Conservation (phyloP, 2,888 invertebrate species). For the Nematopogon swammerdamellus region DNA sequence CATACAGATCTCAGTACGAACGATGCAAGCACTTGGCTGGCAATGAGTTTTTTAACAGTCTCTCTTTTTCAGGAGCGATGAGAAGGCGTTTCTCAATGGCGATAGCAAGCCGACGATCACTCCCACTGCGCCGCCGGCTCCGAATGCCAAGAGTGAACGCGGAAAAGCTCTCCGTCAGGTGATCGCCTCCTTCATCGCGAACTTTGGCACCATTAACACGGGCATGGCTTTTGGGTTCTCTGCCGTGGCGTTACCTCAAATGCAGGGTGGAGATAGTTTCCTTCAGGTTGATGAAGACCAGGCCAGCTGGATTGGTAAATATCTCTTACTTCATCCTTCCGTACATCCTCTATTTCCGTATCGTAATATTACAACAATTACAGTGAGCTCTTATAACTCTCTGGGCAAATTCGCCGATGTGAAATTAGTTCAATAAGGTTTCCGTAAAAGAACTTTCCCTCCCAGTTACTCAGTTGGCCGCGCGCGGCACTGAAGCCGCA, state of each 20-base stretch:
- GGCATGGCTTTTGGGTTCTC: constrained; percentile 70
- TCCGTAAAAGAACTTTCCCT: too few relatives aligned
- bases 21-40: too few relatives aligned
- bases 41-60: too few relatives aligned
- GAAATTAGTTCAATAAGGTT: too few relatives aligned
- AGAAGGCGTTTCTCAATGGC: constrained; percentile 40
- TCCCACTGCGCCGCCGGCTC: constrained; percentile 15
- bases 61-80: constrained; percentile 34
- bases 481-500: too few relatives aligned
- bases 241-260: constrained; percentile 62
- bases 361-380: too few relatives aligned
- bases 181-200: constrained; percentile 60
- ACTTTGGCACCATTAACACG: constrained; percentile 66
- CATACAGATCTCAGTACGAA: too few relatives aligned
- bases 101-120: constrained; percentile 20
- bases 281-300: constrained; percentile 53
- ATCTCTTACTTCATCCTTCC: too few relatives aligned
- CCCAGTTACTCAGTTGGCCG: too few relatives aligned
- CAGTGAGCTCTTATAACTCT: too few relatives aligned
- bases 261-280: constrained; percentile 41
- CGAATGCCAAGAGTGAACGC: constrained; percentile 27
- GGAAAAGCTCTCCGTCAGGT: constrained; percentile 55
- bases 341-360: too few relatives aligned
- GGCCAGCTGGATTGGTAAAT: constrained; percentile 67
- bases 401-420: too few relatives aligned